Evolutionary conservation across 2,888 invertebrate species (phyloP).

Genomic region (Gastrophysa polygoni): DNA sequence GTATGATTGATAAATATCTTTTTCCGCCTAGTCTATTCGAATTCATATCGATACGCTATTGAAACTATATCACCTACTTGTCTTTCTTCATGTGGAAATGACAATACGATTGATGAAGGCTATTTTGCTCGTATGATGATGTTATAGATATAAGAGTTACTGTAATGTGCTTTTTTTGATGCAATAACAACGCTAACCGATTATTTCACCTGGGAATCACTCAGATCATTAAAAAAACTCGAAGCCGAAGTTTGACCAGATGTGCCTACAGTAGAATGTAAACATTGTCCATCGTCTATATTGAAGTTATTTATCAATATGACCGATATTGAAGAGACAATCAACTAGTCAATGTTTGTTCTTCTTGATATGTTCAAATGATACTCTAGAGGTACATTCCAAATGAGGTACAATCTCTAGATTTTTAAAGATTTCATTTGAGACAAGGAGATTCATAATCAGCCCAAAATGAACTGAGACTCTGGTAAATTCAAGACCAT

Average conservation of each 20-base stretch:
- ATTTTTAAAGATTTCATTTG: too few relatives aligned
- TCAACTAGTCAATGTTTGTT: too few relatives aligned
- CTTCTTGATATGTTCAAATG: too few relatives aligned
- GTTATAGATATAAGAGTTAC: background rate
- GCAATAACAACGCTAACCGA: background rate
- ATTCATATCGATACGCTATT: background rate
- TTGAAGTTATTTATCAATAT: too few relatives aligned
- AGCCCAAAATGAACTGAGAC: too few relatives aligned
- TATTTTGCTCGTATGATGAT: background rate
- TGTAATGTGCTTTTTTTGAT: background rate
- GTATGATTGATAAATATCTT: background rate
- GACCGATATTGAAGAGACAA: too few relatives aligned
- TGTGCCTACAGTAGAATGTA: too few relatives aligned
- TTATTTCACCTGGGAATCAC: background rate
- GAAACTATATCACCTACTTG: conserved; percentile 13
- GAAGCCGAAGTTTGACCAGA: background rate
- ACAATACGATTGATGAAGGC: background rate
- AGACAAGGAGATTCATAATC: too few relatives aligned
- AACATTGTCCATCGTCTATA: too few relatives aligned
- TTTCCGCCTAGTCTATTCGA: background rate
- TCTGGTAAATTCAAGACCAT: too few relatives aligned
- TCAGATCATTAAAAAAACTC: background rate
- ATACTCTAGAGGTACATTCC: too few relatives aligned
- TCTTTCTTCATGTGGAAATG: conserved; percentile 12
- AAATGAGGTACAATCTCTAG: too few relatives aligned